These are phyloP conservation scores for Colletes latitarsis DNA, from an alignment of 1,140 invertebrate genomes.

Conservation along the genomic window DNA sequence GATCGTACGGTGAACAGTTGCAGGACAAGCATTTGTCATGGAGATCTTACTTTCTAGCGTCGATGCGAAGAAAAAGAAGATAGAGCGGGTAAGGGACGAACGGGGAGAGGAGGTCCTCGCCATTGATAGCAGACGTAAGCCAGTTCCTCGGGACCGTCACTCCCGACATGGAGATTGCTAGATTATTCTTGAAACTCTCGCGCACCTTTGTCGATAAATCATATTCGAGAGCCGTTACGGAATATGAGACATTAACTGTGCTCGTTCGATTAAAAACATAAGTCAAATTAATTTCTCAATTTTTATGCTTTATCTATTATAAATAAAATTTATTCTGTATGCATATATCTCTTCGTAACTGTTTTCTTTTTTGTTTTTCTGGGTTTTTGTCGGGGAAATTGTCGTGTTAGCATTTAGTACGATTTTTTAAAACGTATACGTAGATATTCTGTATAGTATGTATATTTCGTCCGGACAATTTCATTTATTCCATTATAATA, in stretches of 20 bases:
- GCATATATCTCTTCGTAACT: no score
- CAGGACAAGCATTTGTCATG: constrained; percentile 62
- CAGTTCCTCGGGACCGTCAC: constrained; percentile 5
- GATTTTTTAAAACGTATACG: no score
- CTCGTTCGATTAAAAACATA: not conserved
- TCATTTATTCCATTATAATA: no score
- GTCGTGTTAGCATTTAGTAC: no score
- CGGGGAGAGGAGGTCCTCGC: not conserved
- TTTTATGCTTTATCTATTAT: no score
- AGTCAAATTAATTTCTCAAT: no score
- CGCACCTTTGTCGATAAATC: constrained; percentile 46
- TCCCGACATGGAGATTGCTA: constrained; percentile 18
- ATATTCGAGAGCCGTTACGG: constrained; percentile 38
- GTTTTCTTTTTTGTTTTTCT: no score
- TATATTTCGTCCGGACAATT: no score
- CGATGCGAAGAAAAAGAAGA: constrained; percentile 1
- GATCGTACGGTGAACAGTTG: constrained; percentile 41
- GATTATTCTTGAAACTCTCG: constrained; percentile 40
- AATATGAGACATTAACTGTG: not conserved
- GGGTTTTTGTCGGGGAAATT: no score
- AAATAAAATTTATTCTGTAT: no score
- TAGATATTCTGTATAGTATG: no score
- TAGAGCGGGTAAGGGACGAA: not conserved
- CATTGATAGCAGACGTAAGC: constrained; percentile 24
- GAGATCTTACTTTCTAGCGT: constrained; percentile 63